These are phyloP conservation scores for Melanaphis sacchari DNA, from an alignment of 1,140 invertebrate species.

Conservation along the genomic window DNA sequence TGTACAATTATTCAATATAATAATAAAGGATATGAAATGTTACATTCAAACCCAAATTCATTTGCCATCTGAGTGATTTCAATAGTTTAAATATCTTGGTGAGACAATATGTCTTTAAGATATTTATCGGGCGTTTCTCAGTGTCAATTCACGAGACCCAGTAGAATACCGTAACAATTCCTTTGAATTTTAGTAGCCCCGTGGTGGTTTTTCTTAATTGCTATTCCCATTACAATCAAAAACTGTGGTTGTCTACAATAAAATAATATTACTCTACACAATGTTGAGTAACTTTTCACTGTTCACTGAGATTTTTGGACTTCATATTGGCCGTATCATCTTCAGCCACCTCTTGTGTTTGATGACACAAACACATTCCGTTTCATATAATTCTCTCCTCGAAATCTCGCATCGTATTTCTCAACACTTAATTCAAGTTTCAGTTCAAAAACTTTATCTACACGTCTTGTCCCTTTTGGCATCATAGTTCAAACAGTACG, in stretches of 20 bases:
- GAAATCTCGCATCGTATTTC: neutral
- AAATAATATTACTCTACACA: neutral
- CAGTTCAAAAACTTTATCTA: neutral
- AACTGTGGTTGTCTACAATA: neutral
- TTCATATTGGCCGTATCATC: neutral
- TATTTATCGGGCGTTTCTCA: too few species aligned
- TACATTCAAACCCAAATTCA: too few species aligned
- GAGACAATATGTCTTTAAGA: too few species aligned
- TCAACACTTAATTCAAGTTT: neutral
- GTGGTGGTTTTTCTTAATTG: neutral
- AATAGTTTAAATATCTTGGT: too few species aligned
- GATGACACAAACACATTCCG: neutral
- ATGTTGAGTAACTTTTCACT: neutral
- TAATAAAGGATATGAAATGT: too few species aligned
- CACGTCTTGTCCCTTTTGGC: neutral
- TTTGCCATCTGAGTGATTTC: too few species aligned
- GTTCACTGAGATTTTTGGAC: neutral
- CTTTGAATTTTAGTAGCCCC: neutral
- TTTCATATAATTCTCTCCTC: neutral
- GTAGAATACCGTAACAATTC: neutral
- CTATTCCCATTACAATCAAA: neutral
- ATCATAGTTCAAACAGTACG: neutral
- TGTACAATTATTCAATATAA: too few species aligned
- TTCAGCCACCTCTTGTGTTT: neutral
- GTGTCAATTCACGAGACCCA: neutral